Evolutionary conservation across 2,888 invertebrate species (phyloP).

Genomic region (Schrankia costaestrigalis): DNA sequence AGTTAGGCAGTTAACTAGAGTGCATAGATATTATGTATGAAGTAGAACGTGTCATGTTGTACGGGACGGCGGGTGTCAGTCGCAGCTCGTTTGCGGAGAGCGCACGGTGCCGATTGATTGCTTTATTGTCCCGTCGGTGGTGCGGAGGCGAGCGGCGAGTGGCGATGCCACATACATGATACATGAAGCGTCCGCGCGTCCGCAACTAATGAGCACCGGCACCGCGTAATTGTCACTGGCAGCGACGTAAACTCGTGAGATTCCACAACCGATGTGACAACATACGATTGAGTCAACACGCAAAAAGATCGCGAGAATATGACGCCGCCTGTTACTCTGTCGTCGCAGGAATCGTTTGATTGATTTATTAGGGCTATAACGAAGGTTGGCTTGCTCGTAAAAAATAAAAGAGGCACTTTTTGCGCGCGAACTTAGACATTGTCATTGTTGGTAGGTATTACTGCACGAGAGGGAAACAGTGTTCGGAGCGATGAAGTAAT

Average conservation of each 20-base stretch:
- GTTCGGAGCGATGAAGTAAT: constrained; percentile 26
- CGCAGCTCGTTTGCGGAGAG: constrained; percentile 58
- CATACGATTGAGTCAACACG: constrained; percentile 52
- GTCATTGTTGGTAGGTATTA: no score
- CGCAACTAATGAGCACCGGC: constrained; percentile 68
- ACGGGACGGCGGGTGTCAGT: constrained; percentile 38
- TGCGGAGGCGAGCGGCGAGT: constrained; percentile 37
- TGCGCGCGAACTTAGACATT: no score
- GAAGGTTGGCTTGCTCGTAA: no score
- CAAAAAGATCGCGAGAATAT: constrained; percentile 53
- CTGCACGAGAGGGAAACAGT: no score
- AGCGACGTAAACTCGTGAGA: constrained; percentile 44
- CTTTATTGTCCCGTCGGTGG: constrained; percentile 69
- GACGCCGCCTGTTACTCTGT: constrained; percentile 48
- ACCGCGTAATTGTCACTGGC: constrained; percentile 67
- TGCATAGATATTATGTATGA: no score
- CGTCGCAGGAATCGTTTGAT: constrained; percentile 41
- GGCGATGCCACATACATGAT: constrained; percentile 73
- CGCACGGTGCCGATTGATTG: constrained; percentile 68
- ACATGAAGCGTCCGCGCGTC: constrained; percentile 66
- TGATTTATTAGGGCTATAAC: constrained; percentile 56
- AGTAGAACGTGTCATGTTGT: constrained; percentile 33
- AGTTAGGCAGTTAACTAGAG: no score
- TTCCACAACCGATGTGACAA: constrained; percentile 40
- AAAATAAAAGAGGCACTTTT: no score